phyloP scores from a whole-genome alignment of 92 coral and sea anemone species.

The Nematostella vectensis region DNA sequence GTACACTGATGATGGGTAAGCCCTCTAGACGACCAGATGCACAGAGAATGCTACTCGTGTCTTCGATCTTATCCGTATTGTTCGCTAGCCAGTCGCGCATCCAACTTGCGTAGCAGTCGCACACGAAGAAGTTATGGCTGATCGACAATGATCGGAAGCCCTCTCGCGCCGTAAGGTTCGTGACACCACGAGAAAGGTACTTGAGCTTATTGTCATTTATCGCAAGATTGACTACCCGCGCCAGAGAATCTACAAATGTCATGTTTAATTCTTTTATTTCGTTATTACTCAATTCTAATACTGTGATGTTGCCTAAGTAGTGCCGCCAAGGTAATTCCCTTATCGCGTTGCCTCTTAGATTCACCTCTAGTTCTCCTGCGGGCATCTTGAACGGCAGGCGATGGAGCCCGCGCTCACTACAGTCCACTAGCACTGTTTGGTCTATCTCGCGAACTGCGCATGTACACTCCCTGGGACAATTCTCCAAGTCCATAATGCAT shows the following conservation, averaged over 20 bases:
- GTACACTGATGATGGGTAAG: conserved; percentile 26
- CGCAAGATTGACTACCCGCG: conserved; percentile 23
- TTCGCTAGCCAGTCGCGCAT: conserved; percentile 47
- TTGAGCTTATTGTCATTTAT: conserved; percentile 55
- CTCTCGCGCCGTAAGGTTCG: conserved; percentile 12
- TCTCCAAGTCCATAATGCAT: conserved; percentile 21
- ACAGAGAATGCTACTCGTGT: conserved; percentile 41
- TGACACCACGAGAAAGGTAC: conserved; percentile 13
- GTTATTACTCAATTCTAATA: conserved; percentile 45
- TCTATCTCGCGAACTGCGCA: conserved; percentile 42
- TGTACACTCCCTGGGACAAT: conserved; percentile 47
- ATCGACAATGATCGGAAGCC: conserved; percentile 26
- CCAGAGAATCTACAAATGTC: conserved; percentile 18
- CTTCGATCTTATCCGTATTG: conserved; percentile 8
- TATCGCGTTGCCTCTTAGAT: conserved; percentile 36
- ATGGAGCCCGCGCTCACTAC: conserved; percentile 27
- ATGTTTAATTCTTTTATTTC: conserved; percentile 26
- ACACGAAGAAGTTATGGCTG: conserved; percentile 43
- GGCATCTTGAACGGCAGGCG: conserved; percentile 47
- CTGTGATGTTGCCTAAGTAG: conserved; percentile 38
- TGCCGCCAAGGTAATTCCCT: conserved; percentile 22
- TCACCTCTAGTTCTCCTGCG: conserved; percentile 34
- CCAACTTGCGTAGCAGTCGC: conserved; percentile 71
- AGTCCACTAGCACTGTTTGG: conserved; percentile 29
- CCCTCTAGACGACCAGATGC: conserved; percentile 37